These are phyloP conservation scores for Erinaceus europaeus DNA, from an alignment of 2,113 vertebrate species.

Conservation along the genomic window DNA sequence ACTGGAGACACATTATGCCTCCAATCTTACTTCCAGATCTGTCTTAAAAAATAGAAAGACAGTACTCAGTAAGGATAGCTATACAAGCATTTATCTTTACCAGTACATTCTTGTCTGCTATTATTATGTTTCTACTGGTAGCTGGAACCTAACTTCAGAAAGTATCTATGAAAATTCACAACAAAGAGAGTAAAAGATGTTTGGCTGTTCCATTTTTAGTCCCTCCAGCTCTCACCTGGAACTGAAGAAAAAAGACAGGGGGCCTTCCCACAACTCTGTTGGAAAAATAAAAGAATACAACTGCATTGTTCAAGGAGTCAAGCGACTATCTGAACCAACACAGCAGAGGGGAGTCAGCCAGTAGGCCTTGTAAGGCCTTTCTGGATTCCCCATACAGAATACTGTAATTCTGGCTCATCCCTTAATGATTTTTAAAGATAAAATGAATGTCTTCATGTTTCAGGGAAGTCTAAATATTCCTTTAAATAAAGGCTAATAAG, in stretches of 20 bases:
- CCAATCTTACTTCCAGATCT: neutral
- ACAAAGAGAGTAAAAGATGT: neutral
- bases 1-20: neutral
- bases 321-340: neutral
- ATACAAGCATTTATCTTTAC: neutral
- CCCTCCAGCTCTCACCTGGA: neutral
- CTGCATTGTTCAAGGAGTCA: neutral
- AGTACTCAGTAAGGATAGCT: neutral
- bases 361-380: neutral
- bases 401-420: neutral
- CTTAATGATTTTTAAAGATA: neutral
- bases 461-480: neutral
- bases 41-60: neutral
- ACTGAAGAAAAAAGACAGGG: neutral
- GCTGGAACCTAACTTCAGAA: neutral
- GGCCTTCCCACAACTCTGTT: conserved; percentile 6
- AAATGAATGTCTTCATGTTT: neutral
- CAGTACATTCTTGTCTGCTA: neutral
- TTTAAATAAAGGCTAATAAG: no score
- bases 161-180: neutral
- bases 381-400: fast-evolving
- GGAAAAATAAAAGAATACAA: conserved; percentile 17
- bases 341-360: neutral
- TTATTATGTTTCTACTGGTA: conserved; percentile 1
- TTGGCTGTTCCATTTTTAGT: neutral